These are phyloP conservation scores for Fopius arisanus DNA, from an alignment of 1,140 invertebrate genomes.

Conservation along the genomic window DNA sequence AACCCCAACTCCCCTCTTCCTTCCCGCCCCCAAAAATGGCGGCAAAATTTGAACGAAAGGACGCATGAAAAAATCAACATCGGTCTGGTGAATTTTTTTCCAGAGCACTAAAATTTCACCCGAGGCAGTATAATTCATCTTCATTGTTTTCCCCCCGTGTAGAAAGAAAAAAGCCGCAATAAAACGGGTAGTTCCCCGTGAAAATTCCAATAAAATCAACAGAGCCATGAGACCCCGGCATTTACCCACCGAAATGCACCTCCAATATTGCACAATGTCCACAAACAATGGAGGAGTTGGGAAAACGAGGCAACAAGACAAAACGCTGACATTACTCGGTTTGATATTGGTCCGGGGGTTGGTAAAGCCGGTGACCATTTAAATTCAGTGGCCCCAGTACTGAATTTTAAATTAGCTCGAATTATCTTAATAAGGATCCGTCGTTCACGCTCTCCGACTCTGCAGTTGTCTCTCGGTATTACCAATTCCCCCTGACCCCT, in stretches of 20 bases:
- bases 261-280: neutral
- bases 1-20: too few species aligned
- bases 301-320: neutral
- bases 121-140: too few species aligned
- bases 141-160: too few species aligned
- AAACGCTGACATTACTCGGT: conserved; percentile 4
- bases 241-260: neutral
- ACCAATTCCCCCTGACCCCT: neutral
- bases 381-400: conserved; percentile 39
- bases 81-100: too few species aligned
- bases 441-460: conserved; percentile 21
- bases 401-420: conserved; percentile 45
- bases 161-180: too few species aligned
- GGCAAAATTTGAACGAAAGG: too few species aligned
- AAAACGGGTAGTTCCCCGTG: too few species aligned
- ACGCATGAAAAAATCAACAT: too few species aligned
- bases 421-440: conserved; percentile 48
- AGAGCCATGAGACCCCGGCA: neutral
- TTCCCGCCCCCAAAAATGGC: too few species aligned
- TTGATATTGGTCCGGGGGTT: neutral
- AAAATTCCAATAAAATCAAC: too few species aligned
- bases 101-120: too few species aligned
- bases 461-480: neutral
- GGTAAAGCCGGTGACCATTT: conserved; percentile 31
- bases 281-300: neutral